Base-by-base conservation (phyloP, 2,888 invertebrate genomes). In the Clunio marinus region DNA sequence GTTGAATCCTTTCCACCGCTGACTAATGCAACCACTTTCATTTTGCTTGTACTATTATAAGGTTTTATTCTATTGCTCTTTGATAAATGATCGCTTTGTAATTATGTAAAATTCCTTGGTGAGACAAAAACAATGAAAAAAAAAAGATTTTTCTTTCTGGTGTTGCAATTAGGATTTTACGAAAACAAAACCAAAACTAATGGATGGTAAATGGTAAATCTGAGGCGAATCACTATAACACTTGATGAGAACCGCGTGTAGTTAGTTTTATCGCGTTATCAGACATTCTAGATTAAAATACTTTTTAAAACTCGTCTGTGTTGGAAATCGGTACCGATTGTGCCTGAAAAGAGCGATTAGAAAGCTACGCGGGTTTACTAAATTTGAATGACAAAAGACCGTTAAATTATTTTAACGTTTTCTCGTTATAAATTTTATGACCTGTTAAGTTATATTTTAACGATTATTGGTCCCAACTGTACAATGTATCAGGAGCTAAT, bases 1-100 rank as follows among this genome's bases (percentile, higher is more conserved):
- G 95, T 96, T 82, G 97, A 98, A 82, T 99, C 99, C 82, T 99
- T 99, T 73, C 99, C 99, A 74, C 99, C 99, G 81, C 97, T 98
- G 73, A 94, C 86, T 80, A 94, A 83, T 71, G 91, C 93, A 73
- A 92, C 91, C 73, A 91, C 90, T 81, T 85, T 89, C 93, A 93
- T 93, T 77, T 82, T 85, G 58, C 17, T 51, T 22, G 51, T 24
- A n/a, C 32, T 66, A 57, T 55, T 8, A 28, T 24, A 25, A n/a
- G 46, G 4, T 15, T 66, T 66, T 46, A 20, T 7, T 28, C 66
- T 66, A 66, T 63, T 46, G 63, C 63, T 63, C 27, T 63, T 25
- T 41, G 37, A 24, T 60, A 10, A 63, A 25, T 46, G 46, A 63
- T 28, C 45, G 22, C 63, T 45, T 57, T 15, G 20, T 45, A 45